Percentiles rank a stretch among this genome's conserved stretches.
phyloP scores from a whole-genome alignment of 2,113 vertebrate species.

The Peromyscus maniculatus region DNA sequence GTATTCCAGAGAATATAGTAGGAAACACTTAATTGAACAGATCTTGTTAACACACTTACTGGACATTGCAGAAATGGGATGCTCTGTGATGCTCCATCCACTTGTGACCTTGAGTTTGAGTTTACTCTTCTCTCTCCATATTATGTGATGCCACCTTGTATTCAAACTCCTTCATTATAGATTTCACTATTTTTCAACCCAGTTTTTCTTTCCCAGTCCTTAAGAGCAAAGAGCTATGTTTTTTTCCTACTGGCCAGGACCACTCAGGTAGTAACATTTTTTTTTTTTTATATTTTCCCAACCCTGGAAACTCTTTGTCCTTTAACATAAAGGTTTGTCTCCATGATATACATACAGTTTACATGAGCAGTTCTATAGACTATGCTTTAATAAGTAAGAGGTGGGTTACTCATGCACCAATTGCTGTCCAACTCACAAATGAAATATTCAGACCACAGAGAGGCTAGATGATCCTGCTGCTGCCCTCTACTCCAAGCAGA shows the following conservation, averaged over 20 bases:
- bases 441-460: neutral
- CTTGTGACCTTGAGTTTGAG: neutral
- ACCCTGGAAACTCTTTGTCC: neutral
- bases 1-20: neutral
- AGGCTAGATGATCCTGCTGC: neutral
- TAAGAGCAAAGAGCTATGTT: neutral
- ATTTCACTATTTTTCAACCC: neutral
- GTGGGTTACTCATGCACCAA: neutral
- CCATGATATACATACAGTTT: neutral
- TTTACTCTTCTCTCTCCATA: neutral
- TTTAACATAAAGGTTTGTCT: constrained; percentile 34
- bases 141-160: neutral
- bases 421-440: neutral
- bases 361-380: neutral
- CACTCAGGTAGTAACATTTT: neutral
- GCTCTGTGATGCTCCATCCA: neutral
- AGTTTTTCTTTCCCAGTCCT: constrained; percentile 1
- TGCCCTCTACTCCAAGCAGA: neutral
- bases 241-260: neutral
- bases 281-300: neutral
- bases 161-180: neutral
- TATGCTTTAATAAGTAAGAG: constrained; percentile 15
- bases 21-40: constrained; percentile 10
- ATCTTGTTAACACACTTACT: neutral
- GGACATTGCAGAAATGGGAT: neutral